phyloP scores from a whole-genome alignment of 1,140 invertebrate genomes.

The Apis florea region DNA sequence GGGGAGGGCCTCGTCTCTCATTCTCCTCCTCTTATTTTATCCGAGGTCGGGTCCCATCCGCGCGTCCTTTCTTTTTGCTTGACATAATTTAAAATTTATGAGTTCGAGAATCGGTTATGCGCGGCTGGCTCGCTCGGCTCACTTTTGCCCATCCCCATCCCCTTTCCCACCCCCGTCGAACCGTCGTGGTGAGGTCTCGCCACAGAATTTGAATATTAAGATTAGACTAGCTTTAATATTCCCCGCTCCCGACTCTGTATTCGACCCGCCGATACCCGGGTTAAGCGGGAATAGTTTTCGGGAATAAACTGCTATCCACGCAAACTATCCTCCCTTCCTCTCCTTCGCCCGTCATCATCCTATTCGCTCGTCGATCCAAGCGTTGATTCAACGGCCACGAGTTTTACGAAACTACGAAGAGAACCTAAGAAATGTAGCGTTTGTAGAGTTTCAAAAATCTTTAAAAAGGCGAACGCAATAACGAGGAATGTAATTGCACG shows the following conservation, averaged over 20 bases:
- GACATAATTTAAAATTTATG: slow-evolving; percentile 80
- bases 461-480: too few species aligned
- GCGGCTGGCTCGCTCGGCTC: slow-evolving; percentile 48
- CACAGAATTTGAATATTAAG: slow-evolving; percentile 78
- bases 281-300: slow-evolving; percentile 41
- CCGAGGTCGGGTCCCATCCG: slow-evolving; percentile 66
- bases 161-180: slow-evolving; percentile 40
- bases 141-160: slow-evolving; percentile 51
- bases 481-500: too few species aligned
- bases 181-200: slow-evolving; percentile 60
- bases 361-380: not conserved
- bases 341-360: not conserved
- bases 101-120: slow-evolving; percentile 76
- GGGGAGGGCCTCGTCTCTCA: slow-evolving; percentile 9
- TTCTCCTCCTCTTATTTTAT: slow-evolving; percentile 64
- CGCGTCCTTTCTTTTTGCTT: slow-evolving; percentile 72
- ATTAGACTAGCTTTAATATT: slow-evolving; percentile 72
- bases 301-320: slow-evolving; percentile 31
- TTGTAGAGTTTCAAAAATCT: too few species aligned
- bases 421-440: too few species aligned
- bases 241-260: not conserved
- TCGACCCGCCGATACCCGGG: slow-evolving; percentile 3
- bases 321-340: too few species aligned
- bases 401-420: too few species aligned
- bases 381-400: too few species aligned